Evolutionary conservation across 2,888 invertebrate species (phyloP).

Genomic region (Pachydiplax longipennis): DNA sequence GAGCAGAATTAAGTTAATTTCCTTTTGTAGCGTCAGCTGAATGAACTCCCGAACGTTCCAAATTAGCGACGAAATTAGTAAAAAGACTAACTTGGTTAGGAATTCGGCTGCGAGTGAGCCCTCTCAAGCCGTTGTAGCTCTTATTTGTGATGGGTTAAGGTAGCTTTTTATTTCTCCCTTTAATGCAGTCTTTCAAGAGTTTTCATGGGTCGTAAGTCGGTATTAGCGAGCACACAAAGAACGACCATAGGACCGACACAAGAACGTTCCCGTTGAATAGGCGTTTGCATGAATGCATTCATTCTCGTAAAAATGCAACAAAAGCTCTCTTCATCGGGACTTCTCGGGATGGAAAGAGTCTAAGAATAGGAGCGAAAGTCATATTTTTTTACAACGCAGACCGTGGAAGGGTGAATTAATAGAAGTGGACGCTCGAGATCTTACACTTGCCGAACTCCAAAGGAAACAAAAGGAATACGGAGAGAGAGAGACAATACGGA

Average conservation of each 20-base stretch:
- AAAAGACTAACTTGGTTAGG: too few relatives aligned
- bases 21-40: too few relatives aligned
- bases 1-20: too few relatives aligned
- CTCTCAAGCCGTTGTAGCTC: too few relatives aligned
- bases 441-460: neutral
- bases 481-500: neutral
- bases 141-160: too few relatives aligned
- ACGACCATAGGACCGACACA: neutral
- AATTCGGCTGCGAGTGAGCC: too few relatives aligned
- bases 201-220: neutral
- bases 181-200: neutral
- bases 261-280: neutral
- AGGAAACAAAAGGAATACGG: neutral
- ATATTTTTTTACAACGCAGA: neutral
- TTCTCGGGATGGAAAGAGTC: neutral
- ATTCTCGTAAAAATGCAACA: neutral
- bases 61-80: too few relatives aligned
- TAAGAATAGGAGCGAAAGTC: neutral
- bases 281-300: neutral
- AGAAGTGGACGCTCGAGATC: neutral
- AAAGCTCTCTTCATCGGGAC: neutral
- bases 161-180: neutral
- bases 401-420: conserved; percentile 16
- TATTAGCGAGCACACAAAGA: neutral
- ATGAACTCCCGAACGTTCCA: too few relatives aligned